Evolutionary conservation across 2,797 vertebrate species (phyloP), one percentile per base, ranked within the genome.

Genomic region (Crenuchus spilurus): DNA sequence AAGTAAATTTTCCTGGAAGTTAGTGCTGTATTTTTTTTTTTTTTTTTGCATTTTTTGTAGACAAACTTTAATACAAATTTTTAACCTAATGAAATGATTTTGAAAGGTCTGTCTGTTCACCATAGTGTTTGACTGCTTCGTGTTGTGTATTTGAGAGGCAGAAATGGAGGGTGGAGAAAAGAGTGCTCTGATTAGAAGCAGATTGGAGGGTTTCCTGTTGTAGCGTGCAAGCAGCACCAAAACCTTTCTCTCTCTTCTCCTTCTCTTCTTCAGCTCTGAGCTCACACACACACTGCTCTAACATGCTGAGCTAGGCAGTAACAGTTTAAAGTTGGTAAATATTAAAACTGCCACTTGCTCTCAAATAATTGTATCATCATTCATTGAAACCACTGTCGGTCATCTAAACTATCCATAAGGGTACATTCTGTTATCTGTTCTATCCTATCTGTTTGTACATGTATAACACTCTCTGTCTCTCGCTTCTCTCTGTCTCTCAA

Each of bases 161-260:
- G 72, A 51, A 57, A 57, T 63, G 73, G 79, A 73, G 79, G 74
- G 49, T 11, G 82, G 83, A 76, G 82, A 85, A 84, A 83, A 82
- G 83, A 82, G 67, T 75, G 74, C 85, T 82, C 84, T 95, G 94
- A 96, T 96, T 95, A 93, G 92, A 95, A 94, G 92, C 96, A 96
- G 95, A 94, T 92, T 87, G 88, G 87, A 89, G 84, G 31, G 82
- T 90, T 97, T 96, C 94, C 95, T 96, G 94, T 92, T 88, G 82
- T 91, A 92, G 91, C 66, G 68, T 82, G 87, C 90, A 91, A 85
- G 86, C 86, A 88, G 82, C 85, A 85, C 83, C 80, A 80, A 74
- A 83, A 83, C 84, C 78, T 82, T 64, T 57, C 54, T 57, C 54
- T 2, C n/a, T 30, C 54, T 33, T 8, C 30, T 33, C n/a, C n/a